phyloP scores from a whole-genome alignment of 2,797 vertebrate species.

The Pseudotriccus pelzelni region DNA sequence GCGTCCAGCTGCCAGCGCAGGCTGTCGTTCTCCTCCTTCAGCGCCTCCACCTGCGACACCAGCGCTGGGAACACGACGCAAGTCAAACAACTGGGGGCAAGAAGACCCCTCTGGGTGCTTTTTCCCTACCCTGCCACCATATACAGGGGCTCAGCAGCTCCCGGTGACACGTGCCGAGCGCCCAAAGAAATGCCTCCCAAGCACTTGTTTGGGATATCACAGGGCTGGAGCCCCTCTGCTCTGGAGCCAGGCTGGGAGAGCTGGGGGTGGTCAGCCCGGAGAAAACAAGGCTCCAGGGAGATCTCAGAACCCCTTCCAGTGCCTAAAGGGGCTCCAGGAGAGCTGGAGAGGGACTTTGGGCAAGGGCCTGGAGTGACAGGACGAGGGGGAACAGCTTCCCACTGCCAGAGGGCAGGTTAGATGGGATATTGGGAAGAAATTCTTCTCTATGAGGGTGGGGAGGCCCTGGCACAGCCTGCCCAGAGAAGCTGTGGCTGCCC shows the following conservation, averaged over 20 bases:
- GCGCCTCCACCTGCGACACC: constrained; percentile 86
- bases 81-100: fast-evolving
- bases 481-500: neutral
- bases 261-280: neutral
- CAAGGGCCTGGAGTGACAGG: neutral
- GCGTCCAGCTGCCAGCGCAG: constrained; percentile 94
- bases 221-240: neutral
- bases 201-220: fast-evolving
- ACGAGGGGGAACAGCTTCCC: neutral
- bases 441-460: neutral
- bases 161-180: neutral
- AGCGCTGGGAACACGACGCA: constrained; percentile 50
- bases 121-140: neutral
- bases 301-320: neutral
- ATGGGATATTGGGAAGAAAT: neutral
- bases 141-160: neutral
- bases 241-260: neutral
- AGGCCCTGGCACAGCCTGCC: neutral
- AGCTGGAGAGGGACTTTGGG: neutral
- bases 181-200: neutral
- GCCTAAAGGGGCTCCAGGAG: neutral
- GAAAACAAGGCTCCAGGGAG: neutral
- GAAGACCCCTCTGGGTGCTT: neutral
- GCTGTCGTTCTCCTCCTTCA: constrained; percentile 96
- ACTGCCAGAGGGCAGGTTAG: neutral